Evolutionary conservation across 2,888 invertebrate genomes (phyloP).

Genomic region (Pseudococcus longispinus): DNA sequence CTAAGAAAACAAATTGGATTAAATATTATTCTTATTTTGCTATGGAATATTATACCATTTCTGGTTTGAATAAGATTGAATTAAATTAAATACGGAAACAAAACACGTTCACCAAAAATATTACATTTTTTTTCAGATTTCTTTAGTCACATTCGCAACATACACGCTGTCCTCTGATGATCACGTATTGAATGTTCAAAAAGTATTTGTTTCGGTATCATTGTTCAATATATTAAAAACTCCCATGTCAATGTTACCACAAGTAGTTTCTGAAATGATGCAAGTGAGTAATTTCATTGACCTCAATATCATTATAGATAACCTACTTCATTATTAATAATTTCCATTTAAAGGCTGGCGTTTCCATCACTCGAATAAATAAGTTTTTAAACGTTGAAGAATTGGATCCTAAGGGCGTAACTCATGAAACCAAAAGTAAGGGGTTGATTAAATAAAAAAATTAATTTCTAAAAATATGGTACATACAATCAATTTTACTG

Average conservation of each 20-base stretch:
- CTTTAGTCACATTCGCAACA: conserved; percentile 86
- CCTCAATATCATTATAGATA: neutral
- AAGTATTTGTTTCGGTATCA: conserved; percentile 94
- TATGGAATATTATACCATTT: conserved; percentile 25
- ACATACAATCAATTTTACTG: neutral
- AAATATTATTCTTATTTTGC: neutral
- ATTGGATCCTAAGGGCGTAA: conserved; percentile 64
- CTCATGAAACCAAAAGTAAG: conserved; percentile 61
- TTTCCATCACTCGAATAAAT: conserved; percentile 68
- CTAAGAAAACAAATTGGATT: neutral
- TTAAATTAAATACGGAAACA: neutral
- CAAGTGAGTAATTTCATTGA: neutral
- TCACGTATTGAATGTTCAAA: conserved; percentile 84
- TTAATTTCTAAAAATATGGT: neutral
- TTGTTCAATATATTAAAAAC: conserved; percentile 97
- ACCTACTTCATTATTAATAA: neutral
- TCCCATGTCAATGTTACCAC: conserved; percentile 94
- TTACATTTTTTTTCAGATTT: conserved; percentile 62
- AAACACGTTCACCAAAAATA: neutral
- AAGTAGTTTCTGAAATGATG: conserved; percentile 68
- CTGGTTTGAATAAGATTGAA: neutral
- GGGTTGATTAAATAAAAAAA: conserved; percentile 58
- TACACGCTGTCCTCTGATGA: conserved; percentile 84
- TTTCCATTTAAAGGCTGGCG: conserved; percentile 63
- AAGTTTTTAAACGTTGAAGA: conserved; percentile 68